A percentile compares a stretch with the other conserved stretches of the same genome.
These are phyloP conservation scores for Drosophila ustulata DNA, from an alignment of 2,888 invertebrate genomes.

Conservation along the genomic window DNA sequence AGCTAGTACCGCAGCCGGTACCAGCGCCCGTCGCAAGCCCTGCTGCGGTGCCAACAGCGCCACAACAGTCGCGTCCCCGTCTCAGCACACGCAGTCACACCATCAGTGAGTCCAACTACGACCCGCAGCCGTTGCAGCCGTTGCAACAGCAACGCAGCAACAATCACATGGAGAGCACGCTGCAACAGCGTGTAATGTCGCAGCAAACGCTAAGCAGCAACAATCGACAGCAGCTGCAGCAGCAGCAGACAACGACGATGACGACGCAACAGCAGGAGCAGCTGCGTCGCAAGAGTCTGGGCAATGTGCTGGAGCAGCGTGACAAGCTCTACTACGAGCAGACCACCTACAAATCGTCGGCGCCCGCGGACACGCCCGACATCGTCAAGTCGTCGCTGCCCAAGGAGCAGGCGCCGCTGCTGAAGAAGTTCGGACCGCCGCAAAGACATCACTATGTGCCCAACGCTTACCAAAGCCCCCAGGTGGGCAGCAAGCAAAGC, in stretches of 20 bases:
- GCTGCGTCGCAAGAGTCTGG: constrained; percentile 81
- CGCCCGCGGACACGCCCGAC: constrained; percentile 83
- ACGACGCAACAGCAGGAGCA: constrained; percentile 49
- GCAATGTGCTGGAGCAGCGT: constrained; percentile 70
- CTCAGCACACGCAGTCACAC: constrained; percentile 50
- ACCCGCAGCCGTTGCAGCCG: constrained; percentile 15
- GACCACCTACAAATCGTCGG: constrained; percentile 80
- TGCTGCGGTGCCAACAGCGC: background rate
- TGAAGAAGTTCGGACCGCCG: constrained; percentile 84
- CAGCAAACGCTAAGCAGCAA: constrained; percentile 56
- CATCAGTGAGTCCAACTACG: constrained; percentile 38
- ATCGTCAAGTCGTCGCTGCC: constrained; percentile 84
- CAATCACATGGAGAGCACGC: background rate
- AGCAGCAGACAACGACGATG: constrained; percentile 22
- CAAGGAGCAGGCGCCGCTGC: constrained; percentile 82
- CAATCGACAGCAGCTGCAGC: constrained; percentile 5
- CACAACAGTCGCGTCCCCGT: constrained; percentile 40
- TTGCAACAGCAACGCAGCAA: constrained; percentile 40
- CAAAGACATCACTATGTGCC: constrained; percentile 84
- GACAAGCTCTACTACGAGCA: constrained; percentile 48
- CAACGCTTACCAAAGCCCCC: constrained; percentile 83
- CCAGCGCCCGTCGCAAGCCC: background rate
- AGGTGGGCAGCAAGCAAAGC: constrained; percentile 37
- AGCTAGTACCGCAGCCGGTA: constrained; percentile 15
- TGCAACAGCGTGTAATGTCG: constrained; percentile 66